phyloP scores from a whole-genome alignment of 1,140 invertebrate genomes.

The Helicoverpa zea region DNA sequence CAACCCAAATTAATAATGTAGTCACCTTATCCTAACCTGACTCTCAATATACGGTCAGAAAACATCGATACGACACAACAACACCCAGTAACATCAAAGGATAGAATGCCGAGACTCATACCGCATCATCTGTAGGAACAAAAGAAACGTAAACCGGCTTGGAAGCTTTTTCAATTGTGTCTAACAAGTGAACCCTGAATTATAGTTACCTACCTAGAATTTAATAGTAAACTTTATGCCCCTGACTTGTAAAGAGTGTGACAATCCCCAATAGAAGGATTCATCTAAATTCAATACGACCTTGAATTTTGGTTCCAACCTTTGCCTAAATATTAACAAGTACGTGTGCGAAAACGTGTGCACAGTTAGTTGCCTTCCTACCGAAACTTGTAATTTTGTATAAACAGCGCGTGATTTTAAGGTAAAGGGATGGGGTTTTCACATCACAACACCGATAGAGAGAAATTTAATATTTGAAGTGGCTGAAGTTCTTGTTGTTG shows the following conservation, averaged over 20 bases:
- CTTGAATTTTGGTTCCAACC: slow-evolving; percentile 1
- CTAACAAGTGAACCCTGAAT: slow-evolving; percentile 34
- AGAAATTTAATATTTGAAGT: slow-evolving; percentile 9
- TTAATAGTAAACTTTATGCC: slow-evolving; percentile 7
- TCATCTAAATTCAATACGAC: slow-evolving; percentile 19
- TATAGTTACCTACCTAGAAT: slow-evolving; percentile 2
- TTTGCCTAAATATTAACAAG: background rate
- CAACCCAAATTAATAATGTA: slow-evolving; percentile 17
- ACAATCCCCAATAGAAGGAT: slow-evolving; percentile 28
- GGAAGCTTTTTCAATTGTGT: slow-evolving; percentile 34
- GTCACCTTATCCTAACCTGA: slow-evolving; percentile 23
- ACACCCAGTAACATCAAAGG: slow-evolving; percentile 18
- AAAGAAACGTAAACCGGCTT: slow-evolving; percentile 10
- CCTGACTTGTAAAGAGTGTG: slow-evolving; percentile 6
- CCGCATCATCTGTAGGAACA: background rate
- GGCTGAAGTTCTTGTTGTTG: background rate
- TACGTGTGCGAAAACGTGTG: slow-evolving; percentile 30
- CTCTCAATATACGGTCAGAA: slow-evolving; percentile 32
- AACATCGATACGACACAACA: slow-evolving; percentile 29
- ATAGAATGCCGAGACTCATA: background rate
- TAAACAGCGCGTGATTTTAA: background rate
- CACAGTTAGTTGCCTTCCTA: slow-evolving; percentile 6
- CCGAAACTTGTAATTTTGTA: slow-evolving; percentile 8
- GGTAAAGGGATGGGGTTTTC: slow-evolving; percentile 14
- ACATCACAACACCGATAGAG: slow-evolving; percentile 21